Conservation (phyloP, 2,797 vertebrate species). For the Dallia pectoralis region DNA sequence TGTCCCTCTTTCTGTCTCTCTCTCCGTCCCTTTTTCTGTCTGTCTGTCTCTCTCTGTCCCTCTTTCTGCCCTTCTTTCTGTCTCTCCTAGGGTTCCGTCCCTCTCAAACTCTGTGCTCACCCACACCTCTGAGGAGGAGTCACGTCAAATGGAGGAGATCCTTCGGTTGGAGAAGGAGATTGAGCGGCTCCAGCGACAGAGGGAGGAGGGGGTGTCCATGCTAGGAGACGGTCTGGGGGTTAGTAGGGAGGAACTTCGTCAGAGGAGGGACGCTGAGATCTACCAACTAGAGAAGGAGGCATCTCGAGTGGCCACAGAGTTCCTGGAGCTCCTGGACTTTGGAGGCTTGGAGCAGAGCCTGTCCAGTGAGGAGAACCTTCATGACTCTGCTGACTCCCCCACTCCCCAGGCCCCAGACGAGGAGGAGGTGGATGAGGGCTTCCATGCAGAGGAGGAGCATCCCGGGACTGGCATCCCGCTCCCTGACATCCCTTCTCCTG, state of each 20-base stretch:
- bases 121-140: constrained; percentile 76
- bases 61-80: background rate
- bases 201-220: constrained; percentile 82
- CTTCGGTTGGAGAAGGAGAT: constrained; percentile 88
- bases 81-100: background rate
- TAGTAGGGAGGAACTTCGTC: constrained; percentile 76
- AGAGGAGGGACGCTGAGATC: constrained; percentile 85
- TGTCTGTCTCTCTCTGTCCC: background rate
- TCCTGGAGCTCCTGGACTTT: constrained; percentile 88
- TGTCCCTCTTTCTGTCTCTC: too few relatives aligned
- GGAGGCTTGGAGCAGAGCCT: constrained; percentile 80
- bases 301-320: constrained; percentile 87
- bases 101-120: background rate
- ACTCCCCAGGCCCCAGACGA: constrained; percentile 79
- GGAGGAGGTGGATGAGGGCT: constrained; percentile 82
- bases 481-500: constrained; percentile 64
- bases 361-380: constrained; percentile 83
- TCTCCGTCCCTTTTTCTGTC: too few relatives aligned
- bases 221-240: constrained; percentile 64
- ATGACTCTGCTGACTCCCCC: constrained; percentile 75
- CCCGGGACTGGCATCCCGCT: constrained; percentile 50
- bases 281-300: constrained; percentile 87
- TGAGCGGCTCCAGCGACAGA: constrained; percentile 85
- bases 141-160: constrained; percentile 91
- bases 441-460: constrained; percentile 81